phyloP scores from a whole-genome alignment of 2,113 vertebrate genomes.

The Aspiorhynchus laticeps region DNA sequence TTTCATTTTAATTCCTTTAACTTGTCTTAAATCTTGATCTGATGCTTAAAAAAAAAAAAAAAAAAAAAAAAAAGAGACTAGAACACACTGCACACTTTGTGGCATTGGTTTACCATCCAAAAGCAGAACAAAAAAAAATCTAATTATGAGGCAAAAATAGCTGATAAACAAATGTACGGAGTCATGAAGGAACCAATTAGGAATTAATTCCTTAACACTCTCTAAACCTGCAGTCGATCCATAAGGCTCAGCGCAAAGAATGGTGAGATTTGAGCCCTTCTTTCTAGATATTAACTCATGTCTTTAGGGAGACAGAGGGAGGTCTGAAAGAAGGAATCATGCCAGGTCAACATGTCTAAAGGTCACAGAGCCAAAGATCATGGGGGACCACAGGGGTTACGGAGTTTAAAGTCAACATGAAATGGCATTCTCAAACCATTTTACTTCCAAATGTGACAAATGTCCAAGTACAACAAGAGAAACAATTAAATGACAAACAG shows the following conservation, averaged over 20 bases:
- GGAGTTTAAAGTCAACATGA: neutral
- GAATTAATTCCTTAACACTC: too few species aligned
- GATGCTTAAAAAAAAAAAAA: neutral
- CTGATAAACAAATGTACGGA: neutral
- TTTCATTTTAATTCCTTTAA: too few species aligned
- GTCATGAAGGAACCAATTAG: neutral
- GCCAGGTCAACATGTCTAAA: slow-evolving; percentile 51
- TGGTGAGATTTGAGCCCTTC: neutral
- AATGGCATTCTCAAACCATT: neutral
- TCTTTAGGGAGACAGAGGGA: slow-evolving; percentile 7
- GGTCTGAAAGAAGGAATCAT: slow-evolving; percentile 41
- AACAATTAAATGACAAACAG: neutral
- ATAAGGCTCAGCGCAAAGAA: neutral
- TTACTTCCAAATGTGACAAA: neutral
- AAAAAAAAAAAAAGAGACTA: neutral
- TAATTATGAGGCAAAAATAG: neutral
- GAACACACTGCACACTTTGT: too few species aligned
- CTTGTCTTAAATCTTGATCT: too few species aligned
- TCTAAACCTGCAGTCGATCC: neutral
- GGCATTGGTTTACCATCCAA: too few species aligned
- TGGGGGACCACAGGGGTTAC: neutral
- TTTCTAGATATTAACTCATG: neutral
- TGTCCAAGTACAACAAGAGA: neutral
- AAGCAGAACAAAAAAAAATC: neutral
- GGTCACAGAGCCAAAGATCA: slow-evolving; percentile 38